Conservation (phyloP, 2,797 vertebrate genomes). For the Acomys russatus region DNA sequence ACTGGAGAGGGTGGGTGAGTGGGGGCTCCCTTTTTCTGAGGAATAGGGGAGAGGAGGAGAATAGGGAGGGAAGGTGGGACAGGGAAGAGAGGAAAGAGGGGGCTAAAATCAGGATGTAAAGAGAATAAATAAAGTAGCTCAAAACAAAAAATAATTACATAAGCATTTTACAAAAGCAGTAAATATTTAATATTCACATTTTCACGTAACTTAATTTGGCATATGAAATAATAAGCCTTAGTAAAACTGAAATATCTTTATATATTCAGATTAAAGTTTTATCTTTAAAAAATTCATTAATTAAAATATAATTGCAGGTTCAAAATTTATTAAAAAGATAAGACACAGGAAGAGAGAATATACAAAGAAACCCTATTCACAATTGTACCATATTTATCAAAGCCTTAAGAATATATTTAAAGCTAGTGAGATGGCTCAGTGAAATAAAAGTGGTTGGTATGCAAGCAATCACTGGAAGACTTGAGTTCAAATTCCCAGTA, state of each 20-base stretch:
- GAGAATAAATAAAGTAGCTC: no score
- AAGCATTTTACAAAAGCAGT: constrained; percentile 18
- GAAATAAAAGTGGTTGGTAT: no score
- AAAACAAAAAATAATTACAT: background rate
- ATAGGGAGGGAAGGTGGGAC: no score
- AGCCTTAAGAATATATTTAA: constrained; percentile 16
- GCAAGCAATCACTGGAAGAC: background rate
- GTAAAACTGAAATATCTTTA: constrained; percentile 53
- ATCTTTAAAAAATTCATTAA: background rate
- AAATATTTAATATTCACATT: constrained; percentile 37
- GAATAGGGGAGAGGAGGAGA: background rate
- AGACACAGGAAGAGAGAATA: background rate
- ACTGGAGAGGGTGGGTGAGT: no score
- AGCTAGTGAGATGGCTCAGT: background rate
- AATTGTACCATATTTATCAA: constrained; percentile 44
- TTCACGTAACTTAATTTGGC: constrained; percentile 40
- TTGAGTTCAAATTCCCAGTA: background rate
- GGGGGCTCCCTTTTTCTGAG: no score
- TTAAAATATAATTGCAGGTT: constrained; percentile 1
- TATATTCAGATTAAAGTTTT: constrained; percentile 37
- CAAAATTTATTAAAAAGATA: constrained; percentile 37
- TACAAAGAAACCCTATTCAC: constrained; percentile 17
- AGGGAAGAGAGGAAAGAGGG: no score
- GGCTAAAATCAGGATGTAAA: no score
- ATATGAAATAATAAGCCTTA: constrained; percentile 23